Evolutionary conservation across 1,140 invertebrate genomes (phyloP).

Genomic region (Cydia pomonella): DNA sequence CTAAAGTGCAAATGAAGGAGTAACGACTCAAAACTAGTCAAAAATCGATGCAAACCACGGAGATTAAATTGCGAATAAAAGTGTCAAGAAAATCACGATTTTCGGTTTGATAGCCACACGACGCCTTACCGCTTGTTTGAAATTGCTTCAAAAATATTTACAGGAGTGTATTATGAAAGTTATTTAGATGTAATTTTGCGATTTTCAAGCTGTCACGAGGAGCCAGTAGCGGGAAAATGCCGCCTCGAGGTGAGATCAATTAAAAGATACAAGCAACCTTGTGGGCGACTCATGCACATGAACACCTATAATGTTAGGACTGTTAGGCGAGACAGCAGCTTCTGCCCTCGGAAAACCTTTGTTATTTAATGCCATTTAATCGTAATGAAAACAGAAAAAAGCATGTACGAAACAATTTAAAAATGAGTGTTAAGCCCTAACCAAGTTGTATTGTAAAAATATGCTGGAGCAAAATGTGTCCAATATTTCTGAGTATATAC

Average conservation of each 20-base stretch:
- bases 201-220: slow-evolving; percentile 17
- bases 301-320: neutral
- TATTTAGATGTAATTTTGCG: slow-evolving; percentile 16
- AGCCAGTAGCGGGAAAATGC: neutral
- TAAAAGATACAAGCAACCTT: slow-evolving; percentile 17
- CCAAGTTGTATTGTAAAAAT: no score
- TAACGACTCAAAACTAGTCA: no score
- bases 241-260: slow-evolving; percentile 22
- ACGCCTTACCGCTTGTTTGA: neutral
- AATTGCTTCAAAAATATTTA: slow-evolving; percentile 1
- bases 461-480: no score
- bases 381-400: neutral
- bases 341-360: neutral
- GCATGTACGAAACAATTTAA: neutral
- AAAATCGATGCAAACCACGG: no score
- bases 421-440: no score
- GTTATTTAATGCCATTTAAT: no score
- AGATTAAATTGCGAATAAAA: no score
- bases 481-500: no score
- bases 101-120: no score
- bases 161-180: neutral
- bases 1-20: no score
- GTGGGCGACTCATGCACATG: neutral
- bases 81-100: no score
- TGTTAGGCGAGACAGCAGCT: neutral